phyloP scores from a whole-genome alignment of 2,113 vertebrate genomes.

The Lanius ludovicianus region DNA sequence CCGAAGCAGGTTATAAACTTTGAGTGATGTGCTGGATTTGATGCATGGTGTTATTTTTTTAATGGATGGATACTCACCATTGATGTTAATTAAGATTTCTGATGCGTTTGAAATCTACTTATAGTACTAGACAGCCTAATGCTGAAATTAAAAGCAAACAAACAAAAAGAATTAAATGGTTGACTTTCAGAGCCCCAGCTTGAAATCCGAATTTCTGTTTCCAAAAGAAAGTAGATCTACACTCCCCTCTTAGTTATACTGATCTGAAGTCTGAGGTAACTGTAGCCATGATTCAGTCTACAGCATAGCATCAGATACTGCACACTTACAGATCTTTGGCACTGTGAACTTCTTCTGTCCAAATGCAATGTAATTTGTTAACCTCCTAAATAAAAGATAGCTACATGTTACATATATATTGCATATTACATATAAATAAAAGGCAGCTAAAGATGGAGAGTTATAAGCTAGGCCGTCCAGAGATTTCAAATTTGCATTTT shows the following conservation, averaged over 20 bases:
- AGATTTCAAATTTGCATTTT: not conserved
- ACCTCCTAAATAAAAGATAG: not conserved
- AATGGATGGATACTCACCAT: conserved; percentile 34
- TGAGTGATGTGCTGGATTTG: conserved; percentile 69
- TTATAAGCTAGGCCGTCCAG: not conserved
- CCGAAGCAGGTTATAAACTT: conserved; percentile 83
- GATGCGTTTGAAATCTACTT: conserved; percentile 4
- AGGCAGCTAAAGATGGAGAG: not conserved
- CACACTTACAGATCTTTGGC: not conserved
- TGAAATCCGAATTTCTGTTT: not conserved
- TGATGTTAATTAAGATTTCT: not conserved
- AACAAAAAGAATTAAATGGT: not conserved
- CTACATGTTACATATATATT: not conserved
- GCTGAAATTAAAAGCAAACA: not conserved
- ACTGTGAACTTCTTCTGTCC: not conserved
- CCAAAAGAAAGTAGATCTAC: not conserved
- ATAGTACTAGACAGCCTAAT: not conserved
- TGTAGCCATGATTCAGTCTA: not conserved
- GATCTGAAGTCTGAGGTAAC: not conserved
- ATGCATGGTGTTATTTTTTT: conserved; percentile 70
- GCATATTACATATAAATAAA: not conserved
- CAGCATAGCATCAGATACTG: accelerated
- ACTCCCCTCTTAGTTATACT: not conserved
- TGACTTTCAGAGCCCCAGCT: not conserved
- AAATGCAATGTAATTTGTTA: not conserved